Evolutionary conservation across 2,797 vertebrate genomes (phyloP), one percentile per base, ranked within the genome.

Genomic region (Knipowitschia caucasica): DNA sequence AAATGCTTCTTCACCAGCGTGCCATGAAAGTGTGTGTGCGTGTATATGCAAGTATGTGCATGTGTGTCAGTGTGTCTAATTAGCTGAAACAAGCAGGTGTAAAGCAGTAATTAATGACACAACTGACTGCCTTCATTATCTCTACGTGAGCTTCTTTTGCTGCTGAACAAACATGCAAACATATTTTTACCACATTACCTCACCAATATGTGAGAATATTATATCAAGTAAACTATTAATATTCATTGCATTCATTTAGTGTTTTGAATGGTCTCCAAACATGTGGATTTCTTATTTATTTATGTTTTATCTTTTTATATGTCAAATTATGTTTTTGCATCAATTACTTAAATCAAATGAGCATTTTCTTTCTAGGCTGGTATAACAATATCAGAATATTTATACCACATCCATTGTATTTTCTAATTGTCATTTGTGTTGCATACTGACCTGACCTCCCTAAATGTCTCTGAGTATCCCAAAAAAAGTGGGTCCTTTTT

Each of bases 101-200:
- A 91, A 89, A 93, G 86, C 72, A 85, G 78, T 91, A 92, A 92
- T 94, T 92, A 93, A 92, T 89, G 78, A 91, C 90, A 90, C 85
- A 82, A 84, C 84, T 84, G 76, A 62, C 78, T 87, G 86, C 87
- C 77, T 90, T 91, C 81, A 88, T 91, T 90, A 89, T 89, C 88
- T 58, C 80, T 76, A 88, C 85, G 71, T 87, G 80, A 84, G 72
- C 61, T 51, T 81, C 52, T 73, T 9, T 14, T 26, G 52, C 62
- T 60, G 44, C 58, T 51, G 42, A 59, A 60, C 45, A 67, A 35
- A 61, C 60, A 24, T 2, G 10, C 42, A 62, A 34, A 59, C 38
- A 51, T 23, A 23, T 31, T 65, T n/a, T 53, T 42, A 57, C 52
- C 47, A 64, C 20, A 9, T 46, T 17, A 31, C 29, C 45, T 27